A percentile compares a stretch with the other conserved stretches of the same genome.
These are phyloP conservation scores for Hemaris fuciformis DNA, from an alignment of 2,888 invertebrate species.

Conservation along the genomic window DNA sequence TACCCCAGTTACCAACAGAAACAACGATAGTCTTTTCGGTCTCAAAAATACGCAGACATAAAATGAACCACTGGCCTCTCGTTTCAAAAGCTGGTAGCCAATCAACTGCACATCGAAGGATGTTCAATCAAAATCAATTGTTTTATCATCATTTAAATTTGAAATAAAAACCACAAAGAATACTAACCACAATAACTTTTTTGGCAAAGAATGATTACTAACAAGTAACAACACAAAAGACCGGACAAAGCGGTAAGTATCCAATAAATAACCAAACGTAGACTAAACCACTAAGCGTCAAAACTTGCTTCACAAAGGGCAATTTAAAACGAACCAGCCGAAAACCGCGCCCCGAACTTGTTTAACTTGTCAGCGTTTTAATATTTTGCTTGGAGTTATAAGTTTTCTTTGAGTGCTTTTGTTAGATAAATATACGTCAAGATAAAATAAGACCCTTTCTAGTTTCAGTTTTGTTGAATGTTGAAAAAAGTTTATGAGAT, in stretches of 20 bases:
- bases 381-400: neutral
- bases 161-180: too few relatives aligned
- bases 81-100: too few relatives aligned
- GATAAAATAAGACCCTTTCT: neutral
- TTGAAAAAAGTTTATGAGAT: neutral
- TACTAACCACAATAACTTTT: neutral
- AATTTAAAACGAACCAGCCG: neutral
- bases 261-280: neutral
- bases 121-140: too few relatives aligned
- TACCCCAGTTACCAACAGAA: too few relatives aligned
- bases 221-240: neutral
- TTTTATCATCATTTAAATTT: too few relatives aligned
- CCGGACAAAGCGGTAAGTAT: neutral
- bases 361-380: conserved; percentile 8
- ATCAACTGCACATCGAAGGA: too few relatives aligned
- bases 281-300: neutral
- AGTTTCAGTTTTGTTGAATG: neutral
- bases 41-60: too few relatives aligned
- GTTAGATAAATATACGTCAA: neutral
- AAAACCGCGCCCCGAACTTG: neutral
- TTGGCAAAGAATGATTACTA: neutral
- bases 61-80: too few relatives aligned
- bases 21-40: too few relatives aligned
- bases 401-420: conserved; percentile 6
- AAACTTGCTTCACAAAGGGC: neutral